These are phyloP conservation scores for Eumeta japonica DNA, from an alignment of 1,140 invertebrate species.

Conservation along the genomic window DNA sequence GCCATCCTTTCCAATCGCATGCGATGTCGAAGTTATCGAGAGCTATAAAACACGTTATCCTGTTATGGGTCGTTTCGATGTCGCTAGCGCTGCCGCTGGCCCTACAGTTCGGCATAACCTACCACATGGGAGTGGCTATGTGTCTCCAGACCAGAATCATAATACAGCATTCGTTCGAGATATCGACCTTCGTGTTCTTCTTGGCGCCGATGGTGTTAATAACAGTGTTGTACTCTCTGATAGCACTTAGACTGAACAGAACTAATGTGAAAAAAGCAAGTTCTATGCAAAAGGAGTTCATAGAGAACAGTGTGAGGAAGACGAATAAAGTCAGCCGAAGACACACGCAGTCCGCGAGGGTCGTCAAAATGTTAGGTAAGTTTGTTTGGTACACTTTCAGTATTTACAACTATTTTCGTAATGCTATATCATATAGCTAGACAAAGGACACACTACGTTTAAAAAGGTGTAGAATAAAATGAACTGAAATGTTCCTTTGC, in stretches of 20 bases:
- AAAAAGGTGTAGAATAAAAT: no score
- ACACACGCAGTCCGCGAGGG: constrained; percentile 56
- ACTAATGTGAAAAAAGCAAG: constrained; percentile 60
- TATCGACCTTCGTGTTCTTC: constrained; percentile 84
- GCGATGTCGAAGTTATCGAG: constrained; percentile 81
- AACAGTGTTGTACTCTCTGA: constrained; percentile 79
- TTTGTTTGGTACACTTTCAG: no score
- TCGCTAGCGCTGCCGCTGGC: constrained; percentile 79
- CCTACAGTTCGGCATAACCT: constrained; percentile 67
- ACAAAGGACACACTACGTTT: no score
- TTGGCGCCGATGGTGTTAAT: constrained; percentile 84
- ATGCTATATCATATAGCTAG: no score
- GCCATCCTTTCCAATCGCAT: constrained; percentile 74
- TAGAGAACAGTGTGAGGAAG: constrained; percentile 14
- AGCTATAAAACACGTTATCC: constrained; percentile 71
- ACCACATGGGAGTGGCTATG: constrained; percentile 50
- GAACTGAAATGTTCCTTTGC: no score
- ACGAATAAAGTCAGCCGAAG: constrained; percentile 26
- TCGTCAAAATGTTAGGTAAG: constrained; percentile 63
- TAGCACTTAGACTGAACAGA: constrained; percentile 71
- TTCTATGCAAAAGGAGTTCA: constrained; percentile 25
- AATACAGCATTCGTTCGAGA: constrained; percentile 73
- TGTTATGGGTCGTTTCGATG: constrained; percentile 71
- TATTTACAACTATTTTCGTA: no score
- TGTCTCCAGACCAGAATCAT: constrained; percentile 63